phyloP scores from a whole-genome alignment of 2,888 invertebrate genomes.

The Macaria liturata region DNA sequence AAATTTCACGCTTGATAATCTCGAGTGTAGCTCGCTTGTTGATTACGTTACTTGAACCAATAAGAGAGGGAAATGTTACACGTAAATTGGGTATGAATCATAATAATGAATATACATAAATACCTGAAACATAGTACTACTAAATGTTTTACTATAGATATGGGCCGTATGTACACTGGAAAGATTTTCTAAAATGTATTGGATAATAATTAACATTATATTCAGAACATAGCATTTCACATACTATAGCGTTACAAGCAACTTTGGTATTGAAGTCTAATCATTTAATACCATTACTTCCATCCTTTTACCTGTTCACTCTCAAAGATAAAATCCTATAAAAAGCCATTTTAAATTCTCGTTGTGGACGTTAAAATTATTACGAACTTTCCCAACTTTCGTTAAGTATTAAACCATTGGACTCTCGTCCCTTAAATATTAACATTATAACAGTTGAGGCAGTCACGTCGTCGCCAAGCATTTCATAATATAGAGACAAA shows the following conservation, averaged over 20 bases:
- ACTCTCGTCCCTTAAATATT: conserved; percentile 26
- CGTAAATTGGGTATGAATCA: too few species aligned
- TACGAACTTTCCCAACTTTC: conserved; percentile 27
- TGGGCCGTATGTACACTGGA: too few species aligned
- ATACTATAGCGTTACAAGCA: too few species aligned
- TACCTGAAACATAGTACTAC: too few species aligned
- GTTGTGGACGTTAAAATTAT: conserved; percentile 24
- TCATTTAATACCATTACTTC: conserved; percentile 6
- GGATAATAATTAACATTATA: too few species aligned
- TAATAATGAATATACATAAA: too few species aligned
- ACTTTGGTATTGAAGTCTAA: not conserved
- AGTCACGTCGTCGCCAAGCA: conserved; percentile 28
- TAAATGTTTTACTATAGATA: too few species aligned
- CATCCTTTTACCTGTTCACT: conserved; percentile 5
- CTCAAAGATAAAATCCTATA: conserved; percentile 11
- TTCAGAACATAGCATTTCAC: too few species aligned
- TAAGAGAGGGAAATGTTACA: too few species aligned
- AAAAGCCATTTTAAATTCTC: conserved; percentile 20
- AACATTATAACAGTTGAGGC: conserved; percentile 23
- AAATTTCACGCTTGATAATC: conserved; percentile 12
- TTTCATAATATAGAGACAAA: conserved; percentile 24
- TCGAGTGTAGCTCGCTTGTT: not conserved
- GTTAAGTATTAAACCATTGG: conserved; percentile 29
- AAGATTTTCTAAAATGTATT: too few species aligned
- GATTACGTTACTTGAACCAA: not conserved